phyloP scores from a whole-genome alignment of 2,797 vertebrate genomes.

The Sebastes flavidus region DNA sequence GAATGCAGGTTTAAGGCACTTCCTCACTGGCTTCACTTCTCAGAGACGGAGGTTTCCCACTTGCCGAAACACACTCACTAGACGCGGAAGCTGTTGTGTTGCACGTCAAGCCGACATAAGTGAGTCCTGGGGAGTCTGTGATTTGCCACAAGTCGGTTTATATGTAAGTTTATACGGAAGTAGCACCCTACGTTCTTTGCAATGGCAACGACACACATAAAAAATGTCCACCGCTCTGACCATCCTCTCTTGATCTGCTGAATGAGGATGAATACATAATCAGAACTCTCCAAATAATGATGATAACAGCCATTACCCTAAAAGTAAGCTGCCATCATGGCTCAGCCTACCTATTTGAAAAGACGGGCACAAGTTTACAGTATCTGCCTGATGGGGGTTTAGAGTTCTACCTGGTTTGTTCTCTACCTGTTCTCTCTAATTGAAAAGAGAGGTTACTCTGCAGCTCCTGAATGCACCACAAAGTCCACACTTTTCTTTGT shows the following conservation, averaged over 20 bases:
- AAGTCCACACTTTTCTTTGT: background rate
- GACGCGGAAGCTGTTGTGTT: rapidly evolving
- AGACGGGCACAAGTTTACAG: background rate
- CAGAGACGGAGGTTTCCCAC: rapidly evolving
- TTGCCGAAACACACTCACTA: too few relatives aligned
- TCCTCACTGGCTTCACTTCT: too few relatives aligned
- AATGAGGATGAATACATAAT: background rate
- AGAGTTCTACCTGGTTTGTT: background rate
- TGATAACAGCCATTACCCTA: background rate
- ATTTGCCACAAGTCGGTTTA: too few relatives aligned
- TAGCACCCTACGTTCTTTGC: too few relatives aligned
- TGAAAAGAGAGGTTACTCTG: background rate
- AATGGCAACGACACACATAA: too few relatives aligned
- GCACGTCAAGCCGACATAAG: too few relatives aligned
- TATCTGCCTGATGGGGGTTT: background rate
- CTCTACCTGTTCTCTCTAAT: background rate
- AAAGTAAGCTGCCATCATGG: too few relatives aligned
- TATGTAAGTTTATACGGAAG: too few relatives aligned
- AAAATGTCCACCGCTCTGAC: too few relatives aligned
- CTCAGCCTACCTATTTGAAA: too few relatives aligned
- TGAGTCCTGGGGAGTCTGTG: too few relatives aligned
- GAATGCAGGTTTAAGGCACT: too few relatives aligned
- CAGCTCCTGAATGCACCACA: background rate
- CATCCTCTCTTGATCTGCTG: background rate
- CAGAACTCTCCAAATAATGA: background rate